A percentile compares a stretch with the other conserved stretches of the same genome.
These are phyloP conservation scores for Phalera bucephala DNA, from an alignment of 2,888 invertebrate genomes.

Conservation along the genomic window DNA sequence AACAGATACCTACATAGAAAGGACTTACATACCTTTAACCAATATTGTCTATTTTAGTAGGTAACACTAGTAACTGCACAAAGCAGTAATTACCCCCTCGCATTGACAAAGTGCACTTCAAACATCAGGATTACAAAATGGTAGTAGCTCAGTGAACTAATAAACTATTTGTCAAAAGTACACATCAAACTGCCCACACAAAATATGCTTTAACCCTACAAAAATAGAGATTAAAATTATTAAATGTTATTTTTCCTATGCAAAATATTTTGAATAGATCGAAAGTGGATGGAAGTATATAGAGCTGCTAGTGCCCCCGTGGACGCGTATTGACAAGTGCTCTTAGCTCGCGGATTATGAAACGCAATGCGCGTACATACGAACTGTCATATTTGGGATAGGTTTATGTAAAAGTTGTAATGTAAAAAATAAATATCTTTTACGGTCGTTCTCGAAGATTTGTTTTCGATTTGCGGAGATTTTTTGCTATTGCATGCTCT, in stretches of 20 bases:
- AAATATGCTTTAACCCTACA: constrained; percentile 20
- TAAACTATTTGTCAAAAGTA: too few relatives aligned
- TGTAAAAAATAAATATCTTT: not conserved
- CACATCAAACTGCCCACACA: too few relatives aligned
- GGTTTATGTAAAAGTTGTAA: constrained; percentile 17
- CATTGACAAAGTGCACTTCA: constrained; percentile 70
- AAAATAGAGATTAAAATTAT: too few relatives aligned
- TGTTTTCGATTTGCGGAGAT: too few relatives aligned
- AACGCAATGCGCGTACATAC: constrained; percentile 41
- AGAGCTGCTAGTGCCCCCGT: constrained; percentile 39
- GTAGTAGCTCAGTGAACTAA: constrained; percentile 28
- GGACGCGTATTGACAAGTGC: constrained; percentile 72
- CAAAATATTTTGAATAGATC: constrained; percentile 69
- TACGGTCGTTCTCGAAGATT: not conserved
- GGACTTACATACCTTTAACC: too few relatives aligned
- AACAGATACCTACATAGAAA: too few relatives aligned
- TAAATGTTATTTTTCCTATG: too few relatives aligned
- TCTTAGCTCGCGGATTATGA: constrained; percentile 67
- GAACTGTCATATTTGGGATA: constrained; percentile 35
- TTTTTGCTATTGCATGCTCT: too few relatives aligned
- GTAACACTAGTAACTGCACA: constrained; percentile 7
- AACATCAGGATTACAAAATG: constrained; percentile 69
- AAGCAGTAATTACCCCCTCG: constrained; percentile 43
- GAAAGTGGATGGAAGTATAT: constrained; percentile 45
- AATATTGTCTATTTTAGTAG: too few relatives aligned